phyloP scores from a whole-genome alignment of 2,113 vertebrate genomes.

The Pteropus alecto region DNA sequence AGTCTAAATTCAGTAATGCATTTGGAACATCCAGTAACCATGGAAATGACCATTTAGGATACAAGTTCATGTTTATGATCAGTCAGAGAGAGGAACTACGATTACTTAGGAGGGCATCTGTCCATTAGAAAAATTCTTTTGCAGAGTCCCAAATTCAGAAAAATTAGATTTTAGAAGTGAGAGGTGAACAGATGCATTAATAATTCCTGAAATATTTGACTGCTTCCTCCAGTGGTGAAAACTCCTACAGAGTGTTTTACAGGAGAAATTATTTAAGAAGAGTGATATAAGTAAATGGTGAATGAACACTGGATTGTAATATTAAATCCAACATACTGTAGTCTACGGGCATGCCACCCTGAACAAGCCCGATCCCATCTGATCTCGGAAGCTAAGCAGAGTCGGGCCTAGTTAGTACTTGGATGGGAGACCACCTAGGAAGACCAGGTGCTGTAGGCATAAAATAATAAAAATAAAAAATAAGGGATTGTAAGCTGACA shows the following conservation, averaged over 20 bases:
- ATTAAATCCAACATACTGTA: not conserved
- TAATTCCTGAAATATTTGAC: not conserved
- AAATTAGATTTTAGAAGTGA: not conserved
- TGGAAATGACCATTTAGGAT: not conserved
- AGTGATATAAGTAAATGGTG: not conserved
- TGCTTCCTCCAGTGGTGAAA: not conserved
- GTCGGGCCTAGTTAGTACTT: too few species aligned
- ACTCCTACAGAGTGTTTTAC: not conserved
- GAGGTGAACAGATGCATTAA: not conserved
- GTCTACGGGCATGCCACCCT: too few species aligned
- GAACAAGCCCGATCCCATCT: too few species aligned
- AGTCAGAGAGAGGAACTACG: not conserved
- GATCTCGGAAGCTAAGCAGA: too few species aligned
- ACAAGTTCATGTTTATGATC: constrained; percentile 15
- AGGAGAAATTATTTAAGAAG: not conserved
- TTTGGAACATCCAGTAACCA: not conserved
- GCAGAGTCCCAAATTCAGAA: not conserved
- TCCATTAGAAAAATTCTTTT: not conserved
- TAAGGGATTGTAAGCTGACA: too few species aligned
- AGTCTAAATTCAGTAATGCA: not conserved
- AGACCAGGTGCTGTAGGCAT: too few species aligned
- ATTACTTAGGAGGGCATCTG: not conserved
- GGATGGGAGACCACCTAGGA: too few species aligned
- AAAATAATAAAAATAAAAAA: too few species aligned
- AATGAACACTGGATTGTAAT: not conserved